These are phyloP conservation scores for Shargacucullia verbasci DNA, from an alignment of 2,888 invertebrate genomes.

Conservation along the genomic window DNA sequence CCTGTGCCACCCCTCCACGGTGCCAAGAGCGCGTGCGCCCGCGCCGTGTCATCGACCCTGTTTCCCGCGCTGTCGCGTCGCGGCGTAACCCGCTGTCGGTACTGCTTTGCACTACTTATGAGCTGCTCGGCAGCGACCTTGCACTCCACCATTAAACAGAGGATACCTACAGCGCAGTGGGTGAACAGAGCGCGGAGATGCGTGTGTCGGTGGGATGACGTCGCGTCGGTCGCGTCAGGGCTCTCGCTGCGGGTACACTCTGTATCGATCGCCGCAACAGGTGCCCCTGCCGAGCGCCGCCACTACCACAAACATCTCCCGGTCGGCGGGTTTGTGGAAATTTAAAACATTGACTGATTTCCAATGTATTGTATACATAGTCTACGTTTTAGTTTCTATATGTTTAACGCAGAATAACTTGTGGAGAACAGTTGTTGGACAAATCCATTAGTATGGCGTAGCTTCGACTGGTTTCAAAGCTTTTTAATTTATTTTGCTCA, in stretches of 20 bases:
- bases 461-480: too few species aligned
- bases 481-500: too few species aligned
- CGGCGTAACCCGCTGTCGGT: constrained; percentile 9
- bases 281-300: not conserved
- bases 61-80: constrained; percentile 4
- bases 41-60: constrained; percentile 46
- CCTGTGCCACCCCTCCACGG: constrained; percentile 36
- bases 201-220: not conserved
- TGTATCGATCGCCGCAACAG: constrained; percentile 1
- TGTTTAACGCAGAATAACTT: too few species aligned
- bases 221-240: not conserved
- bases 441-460: too few species aligned
- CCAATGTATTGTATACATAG: too few species aligned
- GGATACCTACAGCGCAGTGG: too few species aligned
- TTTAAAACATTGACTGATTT: not conserved
- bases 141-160: not conserved
- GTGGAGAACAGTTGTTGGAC: too few species aligned
- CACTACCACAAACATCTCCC: not conserved
- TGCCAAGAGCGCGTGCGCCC: constrained; percentile 20
- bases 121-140: constrained; percentile 40
- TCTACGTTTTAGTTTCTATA: too few species aligned
- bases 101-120: constrained; percentile 25
- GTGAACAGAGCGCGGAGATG: not conserved
- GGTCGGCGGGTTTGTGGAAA: not conserved
- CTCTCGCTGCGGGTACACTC: too few species aligned